A percentile compares a stretch with the other conserved stretches of the same genome.
Evolutionary conservation across 2,888 invertebrate species (phyloP).

Genomic region (Strigamia crassipes): DNA sequence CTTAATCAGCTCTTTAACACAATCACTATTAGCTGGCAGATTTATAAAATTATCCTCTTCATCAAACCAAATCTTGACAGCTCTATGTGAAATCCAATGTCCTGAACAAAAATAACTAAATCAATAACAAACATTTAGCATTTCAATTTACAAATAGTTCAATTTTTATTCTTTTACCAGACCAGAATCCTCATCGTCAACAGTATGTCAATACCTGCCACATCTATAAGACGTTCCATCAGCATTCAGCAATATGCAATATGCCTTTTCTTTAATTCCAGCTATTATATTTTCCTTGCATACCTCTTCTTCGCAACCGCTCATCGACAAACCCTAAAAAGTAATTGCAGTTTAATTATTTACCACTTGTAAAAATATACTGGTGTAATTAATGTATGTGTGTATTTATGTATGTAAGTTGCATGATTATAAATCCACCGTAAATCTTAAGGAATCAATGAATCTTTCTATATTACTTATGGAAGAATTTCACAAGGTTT

Average conservation of each 20-base stretch:
- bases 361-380: no score
- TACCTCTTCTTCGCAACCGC: conserved; percentile 86
- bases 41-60: conserved; percentile 76
- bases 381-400: no score
- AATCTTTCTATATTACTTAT: no score
- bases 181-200: conserved; percentile 96
- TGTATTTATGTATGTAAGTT: no score
- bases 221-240: conserved; percentile 80
- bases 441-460: no score
- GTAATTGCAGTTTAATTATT: background rate
- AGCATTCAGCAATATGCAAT: conserved; percentile 79
- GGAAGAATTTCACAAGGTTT: no score
- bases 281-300: conserved; percentile 72
- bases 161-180: conserved; percentile 62
- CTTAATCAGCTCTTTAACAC: conserved; percentile 73
- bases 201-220: conserved; percentile 94
- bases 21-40: conserved; percentile 69
- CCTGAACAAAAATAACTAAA: conserved; percentile 61
- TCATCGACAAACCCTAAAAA: conserved; percentile 79
- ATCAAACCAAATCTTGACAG: conserved; percentile 86
- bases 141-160: background rate
- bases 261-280: conserved; percentile 68
- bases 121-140: conserved; percentile 28
- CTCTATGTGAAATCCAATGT: conserved; percentile 81
- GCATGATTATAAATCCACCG: no score